A percentile compares a stretch with the other conserved stretches of the same genome.
Evolutionary conservation across 2,888 invertebrate species (phyloP).

Genomic region (Meganola albula): DNA sequence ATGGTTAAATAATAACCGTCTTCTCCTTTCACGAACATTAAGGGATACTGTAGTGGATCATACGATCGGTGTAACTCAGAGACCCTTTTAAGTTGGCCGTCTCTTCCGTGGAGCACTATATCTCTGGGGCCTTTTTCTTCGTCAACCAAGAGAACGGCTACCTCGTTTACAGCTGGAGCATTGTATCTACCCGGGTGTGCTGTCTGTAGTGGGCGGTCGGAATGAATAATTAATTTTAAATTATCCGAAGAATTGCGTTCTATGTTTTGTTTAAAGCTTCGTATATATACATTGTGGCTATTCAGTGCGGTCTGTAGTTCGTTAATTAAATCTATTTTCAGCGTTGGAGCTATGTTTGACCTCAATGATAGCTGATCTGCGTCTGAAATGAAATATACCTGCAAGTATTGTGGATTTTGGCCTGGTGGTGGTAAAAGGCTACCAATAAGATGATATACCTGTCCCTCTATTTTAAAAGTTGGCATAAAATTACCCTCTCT

Average conservation of each 20-base stretch:
- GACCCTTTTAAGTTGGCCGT: constrained; percentile 13
- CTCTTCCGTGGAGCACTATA: constrained; percentile 12
- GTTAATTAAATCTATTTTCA: constrained; percentile 18
- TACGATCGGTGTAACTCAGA: constrained; percentile 20
- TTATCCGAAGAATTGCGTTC: constrained; percentile 8
- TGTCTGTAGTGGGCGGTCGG: constrained; percentile 5
- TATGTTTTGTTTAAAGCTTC: constrained; percentile 18
- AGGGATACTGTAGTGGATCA: constrained; percentile 23
- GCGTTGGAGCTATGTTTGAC: neutral
- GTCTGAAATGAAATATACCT: constrained; percentile 27
- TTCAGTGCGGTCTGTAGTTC: constrained; percentile 24
- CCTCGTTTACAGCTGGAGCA: constrained; percentile 19
- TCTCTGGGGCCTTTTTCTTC: constrained; percentile 18
- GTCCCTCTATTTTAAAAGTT: constrained; percentile 26
- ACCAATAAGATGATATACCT: constrained; percentile 23
- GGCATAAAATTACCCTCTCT: constrained; percentile 23
- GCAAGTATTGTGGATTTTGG: constrained; percentile 19
- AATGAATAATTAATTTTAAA: constrained; percentile 1
- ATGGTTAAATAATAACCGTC: constrained; percentile 23
- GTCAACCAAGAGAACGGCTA: constrained; percentile 18
- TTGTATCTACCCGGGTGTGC: constrained; percentile 20
- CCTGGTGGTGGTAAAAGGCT: constrained; percentile 13
- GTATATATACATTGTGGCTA: constrained; percentile 11
- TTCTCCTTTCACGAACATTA: constrained; percentile 21
- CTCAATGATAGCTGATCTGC: constrained; percentile 14